phyloP scores from a whole-genome alignment of 2,113 vertebrate species.

The Trichechus manatus region DNA sequence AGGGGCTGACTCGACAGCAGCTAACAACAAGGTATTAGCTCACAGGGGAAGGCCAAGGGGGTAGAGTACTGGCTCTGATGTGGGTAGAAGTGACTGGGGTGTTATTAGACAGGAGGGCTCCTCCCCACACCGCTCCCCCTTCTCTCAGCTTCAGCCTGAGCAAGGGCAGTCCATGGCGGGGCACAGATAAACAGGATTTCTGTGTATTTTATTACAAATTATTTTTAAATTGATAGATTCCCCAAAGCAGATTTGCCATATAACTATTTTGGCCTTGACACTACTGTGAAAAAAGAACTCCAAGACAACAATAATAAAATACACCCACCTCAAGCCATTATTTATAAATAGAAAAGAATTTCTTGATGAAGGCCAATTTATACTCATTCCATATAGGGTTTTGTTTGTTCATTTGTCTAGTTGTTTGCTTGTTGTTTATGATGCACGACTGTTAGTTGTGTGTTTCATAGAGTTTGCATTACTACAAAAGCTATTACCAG shows the following conservation, averaged over 20 bases:
- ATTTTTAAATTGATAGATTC: conserved; percentile 45
- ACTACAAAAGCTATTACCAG: neutral
- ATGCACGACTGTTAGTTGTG: neutral
- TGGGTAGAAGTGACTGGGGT: rapidly evolving
- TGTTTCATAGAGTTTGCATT: conserved; percentile 46
- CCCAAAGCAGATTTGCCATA: neutral
- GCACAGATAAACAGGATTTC: neutral
- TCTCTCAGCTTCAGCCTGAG: neutral
- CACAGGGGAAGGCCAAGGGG: neutral
- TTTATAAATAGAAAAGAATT: conserved; percentile 44
- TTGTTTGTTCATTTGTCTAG: neutral
- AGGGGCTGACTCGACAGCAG: no score
- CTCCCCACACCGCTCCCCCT: no score
- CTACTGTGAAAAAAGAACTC: neutral
- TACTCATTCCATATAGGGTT: neutral
- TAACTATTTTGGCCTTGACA: conserved; percentile 17
- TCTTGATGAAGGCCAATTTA: conserved; percentile 1
- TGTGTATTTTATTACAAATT: neutral
- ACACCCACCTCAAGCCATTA: neutral
- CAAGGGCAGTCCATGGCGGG: no score
- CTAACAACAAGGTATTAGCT: neutral
- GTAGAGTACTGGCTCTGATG: neutral
- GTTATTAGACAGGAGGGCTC: neutral
- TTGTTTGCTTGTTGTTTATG: neutral
- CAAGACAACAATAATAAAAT: neutral